These are phyloP conservation scores for Harpegnathos saltator DNA, from an alignment of 1,140 invertebrate species.

Conservation along the genomic window DNA sequence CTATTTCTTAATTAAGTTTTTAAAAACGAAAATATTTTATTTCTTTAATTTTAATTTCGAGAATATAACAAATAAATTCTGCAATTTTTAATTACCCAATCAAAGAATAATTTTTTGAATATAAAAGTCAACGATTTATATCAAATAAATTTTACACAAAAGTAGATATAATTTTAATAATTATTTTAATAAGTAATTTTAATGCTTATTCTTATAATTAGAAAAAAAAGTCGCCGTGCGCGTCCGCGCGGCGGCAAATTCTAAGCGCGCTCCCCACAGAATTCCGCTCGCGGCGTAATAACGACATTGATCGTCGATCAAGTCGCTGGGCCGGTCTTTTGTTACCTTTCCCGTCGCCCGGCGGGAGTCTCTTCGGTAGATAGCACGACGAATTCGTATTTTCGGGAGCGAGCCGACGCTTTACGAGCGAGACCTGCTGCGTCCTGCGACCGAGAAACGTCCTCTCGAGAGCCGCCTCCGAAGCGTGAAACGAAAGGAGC, in stretches of 20 bases:
- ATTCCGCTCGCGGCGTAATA: constrained; percentile 39
- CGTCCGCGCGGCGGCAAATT: background rate
- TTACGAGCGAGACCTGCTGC: background rate
- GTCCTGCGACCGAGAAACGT: background rate
- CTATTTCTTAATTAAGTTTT: too few species aligned
- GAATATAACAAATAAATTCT: too few species aligned
- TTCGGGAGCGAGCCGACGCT: background rate
- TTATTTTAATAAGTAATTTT: too few species aligned
- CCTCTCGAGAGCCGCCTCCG: background rate
- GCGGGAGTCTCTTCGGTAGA: background rate
- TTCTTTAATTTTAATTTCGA: too few species aligned
- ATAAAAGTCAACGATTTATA: too few species aligned
- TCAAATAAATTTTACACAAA: too few species aligned
- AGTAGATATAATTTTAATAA: too few species aligned
- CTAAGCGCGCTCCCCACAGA: constrained; percentile 16
- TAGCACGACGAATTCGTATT: constrained; percentile 11
- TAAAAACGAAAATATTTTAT: too few species aligned
- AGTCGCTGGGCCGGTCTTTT: background rate
- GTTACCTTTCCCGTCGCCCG: constrained; percentile 5
- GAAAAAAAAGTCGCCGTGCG: background rate
- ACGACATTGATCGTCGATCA: constrained; percentile 57
- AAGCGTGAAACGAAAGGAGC: background rate
- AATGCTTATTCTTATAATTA: too few species aligned
- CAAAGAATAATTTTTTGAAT: too few species aligned
- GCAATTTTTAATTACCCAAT: too few species aligned